phyloP scores from a whole-genome alignment of 37 sponge, comb jelly and placozoan genomes.

The Tethya wilhelma region DNA sequence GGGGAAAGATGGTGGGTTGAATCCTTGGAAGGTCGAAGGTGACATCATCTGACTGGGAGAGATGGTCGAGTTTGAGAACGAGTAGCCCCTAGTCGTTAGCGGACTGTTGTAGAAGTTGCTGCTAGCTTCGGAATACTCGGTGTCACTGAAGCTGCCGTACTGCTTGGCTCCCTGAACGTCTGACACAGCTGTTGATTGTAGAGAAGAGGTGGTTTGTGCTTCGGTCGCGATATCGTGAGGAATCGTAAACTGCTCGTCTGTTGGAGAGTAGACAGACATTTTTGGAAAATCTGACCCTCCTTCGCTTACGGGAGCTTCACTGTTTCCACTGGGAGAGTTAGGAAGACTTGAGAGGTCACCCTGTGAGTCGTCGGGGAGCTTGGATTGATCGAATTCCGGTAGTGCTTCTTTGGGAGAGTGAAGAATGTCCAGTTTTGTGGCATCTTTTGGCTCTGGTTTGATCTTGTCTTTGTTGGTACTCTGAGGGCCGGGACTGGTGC shows the following conservation, averaged over 20 bases:
- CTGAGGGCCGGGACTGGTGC: not conserved
- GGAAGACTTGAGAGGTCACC: constrained; percentile 5
- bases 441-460: not conserved
- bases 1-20: not conserved
- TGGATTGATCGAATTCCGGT: not conserved
- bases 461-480: constrained; percentile 3
- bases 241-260: constrained; percentile 20
- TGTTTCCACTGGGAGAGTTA: constrained; percentile 5
- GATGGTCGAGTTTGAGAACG: constrained; percentile 20
- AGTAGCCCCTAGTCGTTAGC: constrained; percentile 20
- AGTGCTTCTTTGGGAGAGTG: constrained; percentile 46
- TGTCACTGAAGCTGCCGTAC: constrained; percentile 20
- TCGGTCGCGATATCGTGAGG: constrained; percentile 42
- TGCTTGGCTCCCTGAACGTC: constrained; percentile 43
- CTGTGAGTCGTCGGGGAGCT: constrained; percentile 19
- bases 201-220: constrained; percentile 30
- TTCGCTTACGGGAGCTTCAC: not conserved
- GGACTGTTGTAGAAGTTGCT: not conserved
- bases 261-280: constrained; percentile 43
- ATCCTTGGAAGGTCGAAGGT: constrained; percentile 20
- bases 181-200: constrained; percentile 29
- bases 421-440: not conserved
- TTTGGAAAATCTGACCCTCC: constrained; percentile 28
- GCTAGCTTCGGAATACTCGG: constrained; percentile 31
- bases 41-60: constrained; percentile 23